These are phyloP conservation scores for Apteryx owenii DNA, from an alignment of 2,113 vertebrate genomes.

Conservation along the genomic window DNA sequence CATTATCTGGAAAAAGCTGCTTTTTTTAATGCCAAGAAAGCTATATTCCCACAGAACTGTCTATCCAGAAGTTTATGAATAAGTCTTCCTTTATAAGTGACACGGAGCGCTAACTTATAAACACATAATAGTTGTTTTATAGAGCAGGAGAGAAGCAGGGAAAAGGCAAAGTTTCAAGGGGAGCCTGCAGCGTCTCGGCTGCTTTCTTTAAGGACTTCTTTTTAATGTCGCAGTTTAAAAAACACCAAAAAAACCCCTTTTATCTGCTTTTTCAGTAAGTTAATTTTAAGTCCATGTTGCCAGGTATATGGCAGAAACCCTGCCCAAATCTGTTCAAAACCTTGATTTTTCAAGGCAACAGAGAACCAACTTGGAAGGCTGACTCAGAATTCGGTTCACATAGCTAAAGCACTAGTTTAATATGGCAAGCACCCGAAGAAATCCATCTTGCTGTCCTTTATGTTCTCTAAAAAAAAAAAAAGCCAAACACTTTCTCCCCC, in stretches of 20 bases:
- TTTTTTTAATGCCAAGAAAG: neutral
- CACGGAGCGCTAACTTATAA: neutral
- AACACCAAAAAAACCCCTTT: neutral
- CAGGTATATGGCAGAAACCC: neutral
- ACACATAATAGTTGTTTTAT: constrained; percentile 17
- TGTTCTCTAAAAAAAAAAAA: neutral
- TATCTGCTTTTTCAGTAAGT: constrained; percentile 3
- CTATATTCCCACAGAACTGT: constrained; percentile 19
- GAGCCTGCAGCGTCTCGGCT: neutral
- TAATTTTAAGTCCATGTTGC: constrained; percentile 5
- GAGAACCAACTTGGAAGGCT: neutral
- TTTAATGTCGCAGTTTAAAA: neutral
- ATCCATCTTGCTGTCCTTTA: constrained; percentile 29
- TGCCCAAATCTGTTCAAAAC: neutral
- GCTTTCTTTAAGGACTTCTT: neutral
- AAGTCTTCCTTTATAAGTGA: neutral
- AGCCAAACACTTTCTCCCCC: neutral
- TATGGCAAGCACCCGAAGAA: constrained; percentile 16
- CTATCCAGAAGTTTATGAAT: constrained; percentile 27
- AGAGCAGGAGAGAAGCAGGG: constrained; percentile 11
- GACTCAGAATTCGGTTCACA: neutral
- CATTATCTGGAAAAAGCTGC: neutral
- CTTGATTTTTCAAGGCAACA: neutral
- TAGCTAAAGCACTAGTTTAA: constrained; percentile 6
- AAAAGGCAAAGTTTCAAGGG: neutral